phyloP scores from a whole-genome alignment of 2,888 invertebrate genomes.

The Troglohyphantes excavatus region DNA sequence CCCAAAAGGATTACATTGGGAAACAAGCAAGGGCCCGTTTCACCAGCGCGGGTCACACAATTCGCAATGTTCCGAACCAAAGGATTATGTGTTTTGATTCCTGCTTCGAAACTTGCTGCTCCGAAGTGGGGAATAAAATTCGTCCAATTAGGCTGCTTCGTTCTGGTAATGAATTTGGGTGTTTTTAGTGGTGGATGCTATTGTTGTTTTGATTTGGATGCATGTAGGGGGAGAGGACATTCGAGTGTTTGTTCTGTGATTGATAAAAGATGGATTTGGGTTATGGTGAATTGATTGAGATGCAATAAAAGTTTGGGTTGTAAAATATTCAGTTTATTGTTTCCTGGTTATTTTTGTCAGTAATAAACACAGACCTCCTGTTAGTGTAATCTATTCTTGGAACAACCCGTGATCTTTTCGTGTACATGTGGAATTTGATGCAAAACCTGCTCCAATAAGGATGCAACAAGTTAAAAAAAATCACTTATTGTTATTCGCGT shows the following conservation, averaged over 20 bases:
- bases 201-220: background rate
- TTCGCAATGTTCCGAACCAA: background rate
- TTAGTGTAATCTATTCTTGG: no score
- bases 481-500: no score
- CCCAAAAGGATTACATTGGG: slow-evolving; percentile 45
- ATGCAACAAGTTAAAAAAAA: no score
- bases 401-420: no score
- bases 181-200: no score
- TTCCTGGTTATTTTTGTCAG: background rate
- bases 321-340: background rate
- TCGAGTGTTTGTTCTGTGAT: background rate
- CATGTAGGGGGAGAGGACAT: no score
- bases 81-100: slow-evolving; percentile 40
- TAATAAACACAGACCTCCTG: no score
- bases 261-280: background rate
- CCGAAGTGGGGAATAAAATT: slow-evolving; percentile 8
- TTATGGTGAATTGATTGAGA: background rate
- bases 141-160: slow-evolving; percentile 29
- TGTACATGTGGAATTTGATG: no score
- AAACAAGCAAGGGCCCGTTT: no score
- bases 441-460: no score
- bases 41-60: no score
- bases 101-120: no score
- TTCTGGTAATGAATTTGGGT: slow-evolving; percentile 8
- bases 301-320: background rate